Percentiles rank a stretch among this genome's conserved stretches.
Evolutionary conservation across 2,797 vertebrate genomes (phyloP).

Genomic region (Rousettus madagascariensis): DNA sequence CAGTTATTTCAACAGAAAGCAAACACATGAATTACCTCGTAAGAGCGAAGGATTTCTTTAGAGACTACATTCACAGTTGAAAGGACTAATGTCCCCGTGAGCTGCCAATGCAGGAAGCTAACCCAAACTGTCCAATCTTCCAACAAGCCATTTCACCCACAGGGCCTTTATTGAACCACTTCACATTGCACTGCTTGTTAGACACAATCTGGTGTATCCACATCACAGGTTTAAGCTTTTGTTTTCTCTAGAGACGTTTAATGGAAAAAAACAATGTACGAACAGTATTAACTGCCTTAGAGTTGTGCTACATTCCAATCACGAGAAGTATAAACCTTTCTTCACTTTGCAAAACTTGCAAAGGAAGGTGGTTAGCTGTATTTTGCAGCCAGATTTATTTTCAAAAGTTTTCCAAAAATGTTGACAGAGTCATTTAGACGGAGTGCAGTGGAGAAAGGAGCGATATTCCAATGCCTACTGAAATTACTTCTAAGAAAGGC

Average conservation of each 20-base stretch:
- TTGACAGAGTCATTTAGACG: neutral
- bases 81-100: neutral
- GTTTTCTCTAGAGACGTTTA: slow-evolving; percentile 2
- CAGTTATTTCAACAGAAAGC: slow-evolving; percentile 48
- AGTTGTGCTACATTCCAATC: slow-evolving; percentile 42
- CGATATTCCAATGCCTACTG: neutral
- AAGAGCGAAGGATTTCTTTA: slow-evolving; percentile 37
- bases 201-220: neutral
- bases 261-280: neutral
- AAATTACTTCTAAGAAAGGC: neutral
- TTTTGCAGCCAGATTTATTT: slow-evolving; percentile 27
- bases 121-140: neutral
- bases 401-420: neutral
- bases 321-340: neutral
- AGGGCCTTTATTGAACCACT: neutral
- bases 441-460: neutral
- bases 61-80: slow-evolving; percentile 51
- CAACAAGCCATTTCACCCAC: neutral
- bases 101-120: neutral
- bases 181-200: neutral
- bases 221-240: neutral
- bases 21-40: neutral
- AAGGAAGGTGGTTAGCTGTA: neutral
- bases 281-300: neutral
- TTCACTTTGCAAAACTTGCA: neutral